Percentiles rank a stretch among this genome's conserved stretches.
Evolutionary conservation across 2,797 vertebrate genomes (phyloP).

Genomic region (Fringilla coelebs): DNA sequence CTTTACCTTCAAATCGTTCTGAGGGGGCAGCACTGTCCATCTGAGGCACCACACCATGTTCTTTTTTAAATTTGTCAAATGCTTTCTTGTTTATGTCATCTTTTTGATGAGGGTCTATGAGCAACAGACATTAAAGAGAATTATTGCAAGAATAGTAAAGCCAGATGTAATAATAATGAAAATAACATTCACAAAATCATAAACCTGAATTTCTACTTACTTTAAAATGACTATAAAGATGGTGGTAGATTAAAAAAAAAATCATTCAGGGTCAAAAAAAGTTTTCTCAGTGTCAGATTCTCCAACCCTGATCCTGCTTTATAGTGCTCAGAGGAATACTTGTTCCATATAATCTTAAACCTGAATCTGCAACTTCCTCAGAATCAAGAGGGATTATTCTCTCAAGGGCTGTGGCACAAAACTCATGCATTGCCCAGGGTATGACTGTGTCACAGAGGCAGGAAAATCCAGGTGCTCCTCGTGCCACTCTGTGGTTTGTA

Average conservation of each 20-base stretch:
- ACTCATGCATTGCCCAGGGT: background rate
- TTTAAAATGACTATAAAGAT: background rate
- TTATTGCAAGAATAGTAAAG: background rate
- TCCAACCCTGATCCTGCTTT: background rate
- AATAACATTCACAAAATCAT: background rate
- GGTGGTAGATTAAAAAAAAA: background rate
- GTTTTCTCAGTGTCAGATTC: background rate
- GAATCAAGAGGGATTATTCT: background rate
- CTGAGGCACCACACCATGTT: conserved; percentile 85
- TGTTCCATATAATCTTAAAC: background rate
- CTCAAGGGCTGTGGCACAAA: background rate
- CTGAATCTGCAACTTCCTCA: background rate
- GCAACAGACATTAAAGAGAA: background rate
- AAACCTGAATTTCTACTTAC: background rate
- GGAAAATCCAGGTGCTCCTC: background rate
- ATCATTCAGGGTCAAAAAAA: background rate
- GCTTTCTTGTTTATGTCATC: conserved; percentile 97
- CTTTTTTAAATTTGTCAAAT: conserved; percentile 98
- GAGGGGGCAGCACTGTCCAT: conserved; percentile 91
- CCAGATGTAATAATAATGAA: background rate
- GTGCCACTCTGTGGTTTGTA: background rate
- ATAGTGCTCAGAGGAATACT: background rate
- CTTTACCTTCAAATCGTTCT: conserved; percentile 90
- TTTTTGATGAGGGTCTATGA: conserved; percentile 91
- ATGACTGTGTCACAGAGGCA: background rate